Evolutionary conservation across 2,888 invertebrate genomes (phyloP), one percentile per base, ranked within the genome.

Genomic region (Caenorhabditis drosophilae): DNA sequence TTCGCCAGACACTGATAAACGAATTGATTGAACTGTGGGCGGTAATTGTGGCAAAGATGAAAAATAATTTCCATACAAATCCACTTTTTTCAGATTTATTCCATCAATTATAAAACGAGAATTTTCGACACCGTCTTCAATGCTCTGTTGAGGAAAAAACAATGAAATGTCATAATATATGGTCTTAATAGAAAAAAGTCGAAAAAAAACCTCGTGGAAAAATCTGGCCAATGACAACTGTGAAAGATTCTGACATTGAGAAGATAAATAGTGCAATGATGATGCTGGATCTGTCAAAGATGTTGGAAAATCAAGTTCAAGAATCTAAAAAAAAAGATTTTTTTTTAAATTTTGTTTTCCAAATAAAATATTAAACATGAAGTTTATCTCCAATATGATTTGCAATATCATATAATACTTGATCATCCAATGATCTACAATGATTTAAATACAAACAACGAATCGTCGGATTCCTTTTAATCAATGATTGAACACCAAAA

Each of bases 61-160:
- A 54, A 83, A 82, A 54, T 72, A 82, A 61, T 83, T 83, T 50
- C 76, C 80, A 51, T 81, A 81, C 23, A 83, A 55, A 48, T 83
- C 83, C 35, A 83, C 69, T 22, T 78, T 75, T 31, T 67, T 62
- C 20, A 83, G 61, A 22, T 73, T 69, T 16, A 56, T 58, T 1
- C 73, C 73, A 46, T 73, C 73, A 9, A 73, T 70, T 31, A 58
- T 47, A 31, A 53, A 67, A 11, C 49, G 58, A 31, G 20, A 42
- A 52, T 54, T 63, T 36, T 63, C 63, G 9, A 62, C 53, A 16
- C 35, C 47, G 27, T 59, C 62, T 36, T 62, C 63, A 12, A 64
- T 52, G 40, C 45, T 64, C 63, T 64, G 38, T n/a, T n/a, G n/a
- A n/a, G n/a, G n/a, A n/a, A n/a, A n/a, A n/a, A n/a, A n/a, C n/a